A percentile compares a stretch with the other conserved stretches of the same genome.
These are phyloP conservation scores for Drosophila melanica DNA, from an alignment of 1,140 invertebrate genomes.

Conservation along the genomic window DNA sequence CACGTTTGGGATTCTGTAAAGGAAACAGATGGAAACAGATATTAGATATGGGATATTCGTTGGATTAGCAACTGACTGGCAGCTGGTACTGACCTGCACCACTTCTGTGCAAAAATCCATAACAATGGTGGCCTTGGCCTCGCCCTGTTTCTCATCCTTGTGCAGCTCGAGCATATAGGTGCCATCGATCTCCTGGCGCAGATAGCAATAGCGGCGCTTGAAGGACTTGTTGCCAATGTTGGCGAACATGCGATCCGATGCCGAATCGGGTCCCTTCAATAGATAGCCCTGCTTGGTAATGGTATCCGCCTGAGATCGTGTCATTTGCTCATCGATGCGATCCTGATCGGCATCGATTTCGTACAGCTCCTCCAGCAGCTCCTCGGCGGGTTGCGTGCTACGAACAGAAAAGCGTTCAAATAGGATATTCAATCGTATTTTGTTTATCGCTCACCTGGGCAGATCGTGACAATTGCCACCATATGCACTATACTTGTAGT, in stretches of 20 bases:
- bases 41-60: background rate
- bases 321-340: slow-evolving; percentile 90
- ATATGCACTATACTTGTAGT: slow-evolving; percentile 94
- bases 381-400: slow-evolving; percentile 82
- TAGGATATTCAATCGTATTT: background rate
- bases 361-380: slow-evolving; percentile 92
- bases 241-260: slow-evolving; percentile 92
- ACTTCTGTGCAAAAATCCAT: slow-evolving; percentile 96
- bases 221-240: slow-evolving; percentile 95
- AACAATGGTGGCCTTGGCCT: slow-evolving; percentile 95
- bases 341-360: slow-evolving; percentile 94
- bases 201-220: slow-evolving; percentile 94
- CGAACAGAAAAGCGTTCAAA: background rate
- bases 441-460: slow-evolving; percentile 87
- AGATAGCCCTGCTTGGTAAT: slow-evolving; percentile 95
- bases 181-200: slow-evolving; percentile 94
- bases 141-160: slow-evolving; percentile 95
- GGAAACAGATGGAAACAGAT: slow-evolving; percentile 4
- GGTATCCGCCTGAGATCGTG: slow-evolving; percentile 87
- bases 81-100: slow-evolving; percentile 87
- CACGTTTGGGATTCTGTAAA: slow-evolving; percentile 91
- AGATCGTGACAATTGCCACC: slow-evolving; percentile 93
- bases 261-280: slow-evolving; percentile 94
- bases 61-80: background rate
- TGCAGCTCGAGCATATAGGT: slow-evolving; percentile 95